A percentile compares a stretch with the other conserved stretches of the same genome.
phyloP scores from a whole-genome alignment of 2,797 vertebrate genomes.

The Limosa lapponica region DNA sequence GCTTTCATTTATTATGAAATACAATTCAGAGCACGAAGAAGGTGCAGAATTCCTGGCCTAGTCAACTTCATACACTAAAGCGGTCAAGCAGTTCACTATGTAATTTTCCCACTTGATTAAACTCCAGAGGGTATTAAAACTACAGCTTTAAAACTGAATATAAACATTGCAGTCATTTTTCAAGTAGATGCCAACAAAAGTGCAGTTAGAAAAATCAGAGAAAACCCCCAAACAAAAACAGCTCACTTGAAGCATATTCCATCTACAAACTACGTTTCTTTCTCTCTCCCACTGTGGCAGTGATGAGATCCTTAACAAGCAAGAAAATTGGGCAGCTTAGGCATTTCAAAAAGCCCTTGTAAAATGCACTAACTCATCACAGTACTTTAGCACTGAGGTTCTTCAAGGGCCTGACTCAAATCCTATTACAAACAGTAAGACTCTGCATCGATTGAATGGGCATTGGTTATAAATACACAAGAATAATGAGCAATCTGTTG shows the following conservation, averaged over 20 bases:
- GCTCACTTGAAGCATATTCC: background rate
- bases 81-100: fast-evolving
- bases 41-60: background rate
- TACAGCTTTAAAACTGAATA: background rate
- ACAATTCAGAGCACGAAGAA: background rate
- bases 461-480: background rate
- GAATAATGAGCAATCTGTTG: background rate
- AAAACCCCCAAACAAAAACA: background rate
- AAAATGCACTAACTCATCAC: background rate
- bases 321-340: background rate
- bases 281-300: background rate
- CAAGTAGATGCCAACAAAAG: background rate
- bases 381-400: background rate
- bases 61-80: background rate
- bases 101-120: background rate
- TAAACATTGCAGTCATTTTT: background rate
- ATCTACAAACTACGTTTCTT: background rate
- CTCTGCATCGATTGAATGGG: background rate
- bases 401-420: background rate
- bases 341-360: background rate
- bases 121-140: background rate
- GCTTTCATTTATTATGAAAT: background rate
- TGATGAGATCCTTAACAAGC: background rate
- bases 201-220: background rate
- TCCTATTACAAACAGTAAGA: background rate